phyloP scores from a whole-genome alignment of 1,140 invertebrate genomes.

The Eurytemora carolleeae region DNA sequence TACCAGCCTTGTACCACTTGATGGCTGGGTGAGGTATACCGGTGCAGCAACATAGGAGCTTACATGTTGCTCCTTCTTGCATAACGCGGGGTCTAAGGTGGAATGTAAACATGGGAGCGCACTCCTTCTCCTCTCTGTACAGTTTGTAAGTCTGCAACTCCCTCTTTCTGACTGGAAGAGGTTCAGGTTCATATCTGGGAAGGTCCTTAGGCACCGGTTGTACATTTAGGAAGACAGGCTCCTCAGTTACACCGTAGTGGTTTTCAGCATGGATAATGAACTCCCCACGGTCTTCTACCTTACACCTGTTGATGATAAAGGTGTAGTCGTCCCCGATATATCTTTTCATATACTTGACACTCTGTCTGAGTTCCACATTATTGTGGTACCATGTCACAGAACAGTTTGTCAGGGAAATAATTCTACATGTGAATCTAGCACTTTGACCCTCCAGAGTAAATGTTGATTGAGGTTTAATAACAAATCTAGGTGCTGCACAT shows the following conservation, averaged over 20 bases:
- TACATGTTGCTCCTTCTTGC: slow-evolving; percentile 74
- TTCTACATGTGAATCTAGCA: slow-evolving; percentile 87
- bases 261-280: slow-evolving; percentile 94
- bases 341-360: slow-evolving; percentile 97
- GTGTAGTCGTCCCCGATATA: slow-evolving; percentile 89
- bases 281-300: slow-evolving; percentile 83
- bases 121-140: slow-evolving; percentile 71
- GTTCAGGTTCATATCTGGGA: slow-evolving; percentile 51
- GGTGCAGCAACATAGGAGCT: slow-evolving; percentile 85
- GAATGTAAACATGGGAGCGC: slow-evolving; percentile 87
- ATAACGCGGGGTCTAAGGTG: slow-evolving; percentile 88
- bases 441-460: slow-evolving; percentile 92
- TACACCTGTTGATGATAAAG: slow-evolving; percentile 88
- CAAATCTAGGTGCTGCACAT: slow-evolving; percentile 91
- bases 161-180: slow-evolving; percentile 42
- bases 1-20: slow-evolving; percentile 75
- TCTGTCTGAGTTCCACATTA: slow-evolving; percentile 79
- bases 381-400: slow-evolving; percentile 89
- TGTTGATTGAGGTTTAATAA: slow-evolving; percentile 81
- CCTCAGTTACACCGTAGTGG: slow-evolving; percentile 86
- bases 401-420: slow-evolving; percentile 79
- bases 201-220: slow-evolving; percentile 68
- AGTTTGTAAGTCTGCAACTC: slow-evolving; percentile 60
- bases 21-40: slow-evolving; percentile 77
- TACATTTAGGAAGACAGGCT: slow-evolving; percentile 90